These are phyloP conservation scores for Drosophila neonasuta DNA, from an alignment of 2,888 invertebrate genomes.

Conservation along the genomic window DNA sequence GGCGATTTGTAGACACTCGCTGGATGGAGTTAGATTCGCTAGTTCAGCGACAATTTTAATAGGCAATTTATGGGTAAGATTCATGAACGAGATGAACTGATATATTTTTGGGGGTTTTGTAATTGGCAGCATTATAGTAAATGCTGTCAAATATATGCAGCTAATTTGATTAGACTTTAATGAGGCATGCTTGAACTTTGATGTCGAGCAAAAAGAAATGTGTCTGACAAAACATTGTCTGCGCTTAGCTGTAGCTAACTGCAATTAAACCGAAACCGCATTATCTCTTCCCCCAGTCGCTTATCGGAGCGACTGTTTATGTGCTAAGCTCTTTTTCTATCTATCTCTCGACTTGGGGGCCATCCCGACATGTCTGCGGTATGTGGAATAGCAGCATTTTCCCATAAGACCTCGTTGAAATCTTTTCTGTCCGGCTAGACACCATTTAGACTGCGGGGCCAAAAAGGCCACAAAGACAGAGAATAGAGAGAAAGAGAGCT, in stretches of 20 bases:
- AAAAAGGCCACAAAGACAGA: conserved; percentile 40
- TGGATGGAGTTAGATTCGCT: no score
- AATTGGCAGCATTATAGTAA: conserved; percentile 27
- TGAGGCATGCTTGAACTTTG: conserved; percentile 12
- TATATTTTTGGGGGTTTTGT: conserved; percentile 13
- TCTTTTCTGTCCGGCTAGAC: conserved; percentile 65
- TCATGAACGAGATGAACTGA: conserved; percentile 37
- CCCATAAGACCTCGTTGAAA: conserved; percentile 54
- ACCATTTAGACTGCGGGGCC: conserved; percentile 44
- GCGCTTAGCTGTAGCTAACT: conserved; percentile 44
- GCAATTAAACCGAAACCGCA: conserved; percentile 67
- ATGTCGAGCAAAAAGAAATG: conserved; percentile 8
- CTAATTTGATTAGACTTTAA: conserved; percentile 23
- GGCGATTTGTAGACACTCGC: no score
- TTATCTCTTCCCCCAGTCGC: conserved; percentile 43
- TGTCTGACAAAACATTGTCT: conserved; percentile 44
- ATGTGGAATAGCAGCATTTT: conserved; percentile 61
- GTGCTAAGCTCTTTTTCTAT: conserved; percentile 39
- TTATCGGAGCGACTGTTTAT: conserved; percentile 53
- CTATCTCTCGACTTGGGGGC: conserved; percentile 9
- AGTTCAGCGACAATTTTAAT: conserved; percentile 44
- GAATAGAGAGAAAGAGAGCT: conserved; percentile 28
- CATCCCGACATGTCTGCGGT: conserved; percentile 62
- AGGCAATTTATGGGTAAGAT: conserved; percentile 34
- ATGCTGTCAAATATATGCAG: not conserved